These are phyloP conservation scores for Neofelis nebulosa DNA, from an alignment of 2,113 vertebrate genomes.

Conservation along the genomic window DNA sequence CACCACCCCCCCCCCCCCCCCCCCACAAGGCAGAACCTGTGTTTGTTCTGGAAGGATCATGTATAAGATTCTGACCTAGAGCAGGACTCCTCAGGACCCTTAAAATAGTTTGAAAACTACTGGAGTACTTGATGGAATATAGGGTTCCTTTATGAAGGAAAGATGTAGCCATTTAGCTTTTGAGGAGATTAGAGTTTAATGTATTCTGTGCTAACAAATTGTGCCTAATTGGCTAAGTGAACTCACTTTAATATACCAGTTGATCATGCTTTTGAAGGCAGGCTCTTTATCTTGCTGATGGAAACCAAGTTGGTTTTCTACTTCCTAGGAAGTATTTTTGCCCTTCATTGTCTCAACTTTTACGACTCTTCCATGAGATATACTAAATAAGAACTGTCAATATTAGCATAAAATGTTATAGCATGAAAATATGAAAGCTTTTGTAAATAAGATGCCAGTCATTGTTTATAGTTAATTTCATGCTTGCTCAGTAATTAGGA, in stretches of 20 bases:
- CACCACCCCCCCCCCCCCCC: too few species aligned
- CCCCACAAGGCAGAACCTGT: neutral
- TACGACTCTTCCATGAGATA: neutral
- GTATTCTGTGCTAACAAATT: neutral
- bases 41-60: neutral
- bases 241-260: neutral
- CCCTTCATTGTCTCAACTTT: neutral
- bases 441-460: slow-evolving; percentile 6
- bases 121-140: neutral
- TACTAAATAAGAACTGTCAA: neutral
- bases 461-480: slow-evolving; percentile 51
- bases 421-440: slow-evolving; percentile 20
- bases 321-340: neutral
- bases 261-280: neutral
- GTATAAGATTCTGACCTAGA: neutral
- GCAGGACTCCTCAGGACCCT: neutral
- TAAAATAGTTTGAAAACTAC: neutral
- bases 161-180: neutral
- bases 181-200: neutral
- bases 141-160: neutral
- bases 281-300: neutral
- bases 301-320: neutral
- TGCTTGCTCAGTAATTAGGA: slow-evolving; percentile 30
- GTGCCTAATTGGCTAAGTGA: neutral
- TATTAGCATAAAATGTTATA: neutral